Base-by-base conservation (phyloP, 2,113 vertebrate species). In the Ceyx melanurus region DNA sequence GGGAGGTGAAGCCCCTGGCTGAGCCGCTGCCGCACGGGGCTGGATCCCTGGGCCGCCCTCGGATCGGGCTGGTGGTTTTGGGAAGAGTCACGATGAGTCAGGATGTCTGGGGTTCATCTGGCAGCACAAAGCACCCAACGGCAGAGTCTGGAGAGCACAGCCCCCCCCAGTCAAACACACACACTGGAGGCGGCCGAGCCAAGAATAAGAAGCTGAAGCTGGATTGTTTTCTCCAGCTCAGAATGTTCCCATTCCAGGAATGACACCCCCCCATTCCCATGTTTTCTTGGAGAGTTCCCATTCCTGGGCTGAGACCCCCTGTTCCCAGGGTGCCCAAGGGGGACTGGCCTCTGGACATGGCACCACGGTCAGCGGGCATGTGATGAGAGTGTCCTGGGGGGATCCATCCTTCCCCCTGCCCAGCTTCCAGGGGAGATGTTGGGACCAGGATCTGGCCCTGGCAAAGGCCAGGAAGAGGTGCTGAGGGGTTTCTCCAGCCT, bases 211-310 rank as follows among this genome's bases (percentile, higher is more conserved):
- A 46, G 45, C 35, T 66, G 28, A 45, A 33, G 6, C 3, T 0
- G 65, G 25, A 13, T 80, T 93, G 77, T 70, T 86, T 89, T 74
- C 77, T 51, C 50, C 68, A 45, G 64, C 56, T 80, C 23, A 0
- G 26, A 33, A 31, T 15, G 50, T 64, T 85, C 72, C 64, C 73
- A 26, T 93, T 95, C 80, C 43, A 83, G 71, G 56, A 31, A 42
- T 51, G 12, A 20, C 28, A 35, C 58, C 40, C 22, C 61, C 1
- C 0, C 28, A 29, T 84, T 93, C 57, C 50, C 79, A 77, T 37
- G 37, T 37, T 37, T 37, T 37, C 37, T 37, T 37, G 37, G 26
- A 33, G 33, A 5, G 50, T 64, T 85, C 72, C 64, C 73, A 26
- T 93, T 95, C 80, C 43, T 86, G 71, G 56, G 33, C 42, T 51